A percentile compares a stretch with the other conserved stretches of the same genome.
phyloP scores from a whole-genome alignment of 2,888 invertebrate species.

The Idaea straminata region DNA sequence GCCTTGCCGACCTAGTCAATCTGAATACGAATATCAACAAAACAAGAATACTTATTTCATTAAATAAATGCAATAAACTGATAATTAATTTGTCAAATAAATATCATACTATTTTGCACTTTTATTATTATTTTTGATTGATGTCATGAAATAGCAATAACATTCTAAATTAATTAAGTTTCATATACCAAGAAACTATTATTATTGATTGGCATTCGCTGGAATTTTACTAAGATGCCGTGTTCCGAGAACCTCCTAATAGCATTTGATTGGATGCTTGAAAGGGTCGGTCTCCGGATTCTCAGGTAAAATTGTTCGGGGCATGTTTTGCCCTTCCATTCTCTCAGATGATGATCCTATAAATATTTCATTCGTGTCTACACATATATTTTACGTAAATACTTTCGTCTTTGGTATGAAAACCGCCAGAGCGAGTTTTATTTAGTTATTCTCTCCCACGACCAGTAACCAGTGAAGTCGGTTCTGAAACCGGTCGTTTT shows the following conservation, averaged over 20 bases:
- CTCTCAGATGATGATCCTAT: constrained; percentile 36
- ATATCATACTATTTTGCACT: too few species aligned
- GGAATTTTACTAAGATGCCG: constrained; percentile 20
- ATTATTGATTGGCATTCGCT: constrained; percentile 21
- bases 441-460: constrained; percentile 53
- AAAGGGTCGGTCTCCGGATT: constrained; percentile 37
- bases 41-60: neutral
- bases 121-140: too few species aligned
- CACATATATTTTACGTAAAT: constrained; percentile 36
- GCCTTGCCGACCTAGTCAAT: neutral
- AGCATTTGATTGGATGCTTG: constrained; percentile 37
- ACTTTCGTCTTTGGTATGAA: constrained; percentile 36
- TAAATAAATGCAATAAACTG: neutral
- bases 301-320: constrained; percentile 47
- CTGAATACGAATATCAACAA: neutral
- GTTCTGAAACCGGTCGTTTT: constrained; percentile 49
- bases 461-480: constrained; percentile 42
- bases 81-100: neutral
- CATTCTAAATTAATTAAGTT: constrained; percentile 6
- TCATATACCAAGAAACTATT: constrained; percentile 36
- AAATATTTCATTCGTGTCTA: constrained; percentile 7
- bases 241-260: constrained; percentile 38
- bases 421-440: constrained; percentile 36
- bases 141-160: neutral
- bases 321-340: constrained; percentile 51